Evolutionary conservation across 2,797 vertebrate genomes (phyloP).

Genomic region (Acanthiza pusilla): DNA sequence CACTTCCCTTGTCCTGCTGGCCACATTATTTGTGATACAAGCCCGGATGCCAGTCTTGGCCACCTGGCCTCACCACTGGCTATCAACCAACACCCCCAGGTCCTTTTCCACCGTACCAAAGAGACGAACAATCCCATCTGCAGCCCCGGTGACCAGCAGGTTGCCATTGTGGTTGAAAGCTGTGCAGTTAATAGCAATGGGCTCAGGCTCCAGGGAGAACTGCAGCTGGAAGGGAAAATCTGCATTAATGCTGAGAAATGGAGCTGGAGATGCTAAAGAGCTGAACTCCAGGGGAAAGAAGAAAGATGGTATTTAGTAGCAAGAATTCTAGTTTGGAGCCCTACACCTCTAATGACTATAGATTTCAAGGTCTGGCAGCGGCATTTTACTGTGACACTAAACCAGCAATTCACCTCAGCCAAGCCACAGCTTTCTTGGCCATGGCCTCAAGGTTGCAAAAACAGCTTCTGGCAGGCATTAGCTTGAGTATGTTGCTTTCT

Average conservation of each 20-base stretch:
- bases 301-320: neutral
- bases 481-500: neutral
- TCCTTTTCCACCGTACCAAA: conserved; percentile 79
- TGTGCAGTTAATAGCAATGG: conserved; percentile 93
- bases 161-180: conserved; percentile 98
- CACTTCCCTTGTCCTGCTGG: neutral
- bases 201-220: conserved; percentile 92
- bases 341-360: neutral
- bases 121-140: conserved; percentile 90
- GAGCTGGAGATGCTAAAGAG: neutral
- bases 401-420: neutral
- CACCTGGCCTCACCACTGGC: neutral
- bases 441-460: neutral
- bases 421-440: neutral
- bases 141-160: conserved; percentile 93
- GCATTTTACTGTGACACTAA: neutral
- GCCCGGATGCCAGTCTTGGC: neutral
- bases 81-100: neutral
- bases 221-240: conserved; percentile 79
- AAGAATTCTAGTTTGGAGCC: neutral
- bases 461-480: neutral
- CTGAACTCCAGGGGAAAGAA: neutral
- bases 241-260: neutral
- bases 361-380: neutral
- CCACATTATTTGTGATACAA: neutral